A percentile compares a stretch with the other conserved stretches of the same genome.
These are phyloP conservation scores for Scaptodrosophila lebanonensis DNA, from an alignment of 1,140 invertebrate species.

Conservation along the genomic window DNA sequence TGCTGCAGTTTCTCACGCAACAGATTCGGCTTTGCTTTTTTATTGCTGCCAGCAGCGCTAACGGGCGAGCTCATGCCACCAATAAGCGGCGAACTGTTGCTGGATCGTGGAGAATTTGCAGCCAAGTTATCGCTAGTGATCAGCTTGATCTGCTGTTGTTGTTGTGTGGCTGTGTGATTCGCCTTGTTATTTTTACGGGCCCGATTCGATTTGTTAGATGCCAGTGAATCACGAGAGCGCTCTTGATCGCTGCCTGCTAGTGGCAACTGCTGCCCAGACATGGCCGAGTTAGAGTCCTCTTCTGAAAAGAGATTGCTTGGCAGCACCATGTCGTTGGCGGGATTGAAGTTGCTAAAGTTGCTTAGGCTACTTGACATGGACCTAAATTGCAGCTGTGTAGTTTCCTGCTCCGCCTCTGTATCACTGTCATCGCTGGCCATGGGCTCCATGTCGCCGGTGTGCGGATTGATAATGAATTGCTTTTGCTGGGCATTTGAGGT, in stretches of 20 bases:
- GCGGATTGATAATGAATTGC: conserved; percentile 90
- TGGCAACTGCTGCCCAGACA: conserved; percentile 47
- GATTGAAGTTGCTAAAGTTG: conserved; percentile 77
- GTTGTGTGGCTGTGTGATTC: conserved; percentile 39
- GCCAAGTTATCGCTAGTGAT: conserved; percentile 16
- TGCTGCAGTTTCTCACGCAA: conserved; percentile 69
- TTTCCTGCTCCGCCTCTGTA: conserved; percentile 70
- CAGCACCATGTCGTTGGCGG: conserved; percentile 74
- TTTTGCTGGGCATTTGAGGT: conserved; percentile 77
- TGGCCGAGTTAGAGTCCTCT: conserved; percentile 78
- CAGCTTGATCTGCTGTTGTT: conserved; percentile 17
- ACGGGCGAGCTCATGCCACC: conserved; percentile 27
- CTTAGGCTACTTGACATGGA: conserved; percentile 26
- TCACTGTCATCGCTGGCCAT: conserved; percentile 83
- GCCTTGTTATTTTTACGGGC: conserved; percentile 39
- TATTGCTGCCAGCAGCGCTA: conserved; percentile 9
- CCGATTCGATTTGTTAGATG: conserved; percentile 71
- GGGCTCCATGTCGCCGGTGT: conserved; percentile 90
- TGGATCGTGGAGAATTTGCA: conserved; percentile 42
- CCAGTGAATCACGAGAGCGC: conserved; percentile 63
- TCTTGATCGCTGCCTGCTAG: conserved; percentile 78
- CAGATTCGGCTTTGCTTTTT: conserved; percentile 69
- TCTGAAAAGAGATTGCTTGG: conserved; percentile 82
- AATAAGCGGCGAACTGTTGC: conserved; percentile 52
- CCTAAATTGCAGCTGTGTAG: conserved; percentile 47